These are phyloP conservation scores for Panzeria rudis DNA, from an alignment of 2,888 invertebrate species.

Conservation along the genomic window DNA sequence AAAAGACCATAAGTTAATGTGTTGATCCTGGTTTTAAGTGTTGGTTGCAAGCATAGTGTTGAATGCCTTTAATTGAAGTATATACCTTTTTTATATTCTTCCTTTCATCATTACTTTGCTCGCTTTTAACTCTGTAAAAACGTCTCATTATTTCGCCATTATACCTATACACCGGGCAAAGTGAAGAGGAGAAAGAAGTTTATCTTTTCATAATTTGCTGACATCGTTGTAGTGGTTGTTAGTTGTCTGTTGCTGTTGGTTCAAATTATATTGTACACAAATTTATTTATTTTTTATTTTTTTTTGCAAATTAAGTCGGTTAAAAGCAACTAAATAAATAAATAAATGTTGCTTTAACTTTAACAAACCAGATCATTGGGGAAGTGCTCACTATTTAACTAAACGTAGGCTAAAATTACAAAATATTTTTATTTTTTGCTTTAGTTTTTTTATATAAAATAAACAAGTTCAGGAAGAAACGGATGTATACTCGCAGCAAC, in stretches of 20 bases:
- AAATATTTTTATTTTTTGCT: conserved; percentile 15
- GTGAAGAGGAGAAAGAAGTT: conserved; percentile 39
- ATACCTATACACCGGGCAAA: conserved; percentile 8
- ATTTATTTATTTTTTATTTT: conserved; percentile 1
- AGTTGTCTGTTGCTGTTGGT: conserved; percentile 60
- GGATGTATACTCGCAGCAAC: conserved; percentile 51
- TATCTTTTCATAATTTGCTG: conserved; percentile 67
- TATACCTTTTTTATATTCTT: conserved; percentile 26
- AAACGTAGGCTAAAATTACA: conserved; percentile 66
- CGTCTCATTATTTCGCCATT: conserved; percentile 46
- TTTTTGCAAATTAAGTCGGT: conserved; percentile 51
- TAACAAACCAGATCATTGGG: conserved; percentile 58
- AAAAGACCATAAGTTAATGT: conserved; percentile 52
- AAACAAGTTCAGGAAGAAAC: conserved; percentile 61
- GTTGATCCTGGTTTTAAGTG: conserved; percentile 59
- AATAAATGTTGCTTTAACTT: conserved; percentile 51
- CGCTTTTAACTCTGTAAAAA: conserved; percentile 14
- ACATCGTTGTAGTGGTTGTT: conserved; percentile 49
- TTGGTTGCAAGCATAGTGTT: conserved; percentile 62
- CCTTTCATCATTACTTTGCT: conserved; percentile 46
- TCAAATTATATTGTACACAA: conserved; percentile 60
- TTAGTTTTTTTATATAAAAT: background rate
- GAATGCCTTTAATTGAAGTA: conserved; percentile 73
- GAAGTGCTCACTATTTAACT: conserved; percentile 57
- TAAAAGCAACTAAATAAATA: conserved; percentile 49